These are phyloP conservation scores for Parauchenoglanis punctatus DNA, from an alignment of 2,797 vertebrate genomes.

Conservation along the genomic window DNA sequence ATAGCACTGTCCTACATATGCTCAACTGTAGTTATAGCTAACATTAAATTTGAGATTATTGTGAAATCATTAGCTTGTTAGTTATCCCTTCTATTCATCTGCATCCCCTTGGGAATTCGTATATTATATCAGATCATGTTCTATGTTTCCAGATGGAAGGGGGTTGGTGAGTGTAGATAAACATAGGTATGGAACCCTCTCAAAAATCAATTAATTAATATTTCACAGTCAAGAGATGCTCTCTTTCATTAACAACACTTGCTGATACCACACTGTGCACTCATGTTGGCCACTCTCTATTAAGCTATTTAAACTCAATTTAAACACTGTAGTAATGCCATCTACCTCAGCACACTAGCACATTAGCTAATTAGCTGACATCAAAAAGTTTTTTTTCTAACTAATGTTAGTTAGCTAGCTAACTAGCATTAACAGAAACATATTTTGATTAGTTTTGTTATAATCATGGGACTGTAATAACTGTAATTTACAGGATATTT, in stretches of 20 bases:
- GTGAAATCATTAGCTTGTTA: conserved; percentile 1
- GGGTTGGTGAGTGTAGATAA: not conserved
- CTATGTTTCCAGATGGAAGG: not conserved
- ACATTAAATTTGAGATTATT: not conserved
- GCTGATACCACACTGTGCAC: not conserved
- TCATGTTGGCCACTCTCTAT: not conserved
- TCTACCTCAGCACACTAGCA: not conserved
- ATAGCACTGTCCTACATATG: not conserved
- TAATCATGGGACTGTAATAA: not conserved
- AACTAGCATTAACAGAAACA: not conserved
- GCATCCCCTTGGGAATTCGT: not conserved
- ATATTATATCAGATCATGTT: not conserved
- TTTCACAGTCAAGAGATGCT: not conserved
- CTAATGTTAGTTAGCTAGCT: not conserved
- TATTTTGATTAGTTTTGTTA: not conserved
- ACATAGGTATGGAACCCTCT: not conserved
- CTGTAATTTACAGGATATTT: not conserved
- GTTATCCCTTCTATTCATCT: not conserved
- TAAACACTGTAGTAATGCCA: not conserved
- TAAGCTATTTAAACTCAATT: not conserved
- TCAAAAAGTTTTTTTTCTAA: not conserved
- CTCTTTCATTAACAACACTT: not conserved
- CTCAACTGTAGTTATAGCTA: not conserved
- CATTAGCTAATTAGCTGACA: not conserved
- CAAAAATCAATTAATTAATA: not conserved